Percentiles rank a stretch among this genome's conserved stretches.
Conservation (phyloP, 2,888 invertebrate genomes). For the Clepsis dumicolana region DNA sequence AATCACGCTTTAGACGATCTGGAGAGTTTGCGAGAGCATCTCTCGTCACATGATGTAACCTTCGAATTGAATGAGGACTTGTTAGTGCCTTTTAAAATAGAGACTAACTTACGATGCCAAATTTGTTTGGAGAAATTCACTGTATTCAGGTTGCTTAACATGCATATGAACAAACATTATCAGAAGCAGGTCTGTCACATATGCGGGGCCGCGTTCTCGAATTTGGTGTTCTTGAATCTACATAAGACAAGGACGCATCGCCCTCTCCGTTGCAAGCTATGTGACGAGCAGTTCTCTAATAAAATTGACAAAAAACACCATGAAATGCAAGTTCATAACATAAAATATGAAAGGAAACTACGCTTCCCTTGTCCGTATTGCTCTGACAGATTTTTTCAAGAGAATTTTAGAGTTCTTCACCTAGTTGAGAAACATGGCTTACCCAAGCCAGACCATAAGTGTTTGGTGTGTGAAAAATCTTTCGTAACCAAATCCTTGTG, state of each 20-base stretch:
- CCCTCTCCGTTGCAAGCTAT: slow-evolving; percentile 59
- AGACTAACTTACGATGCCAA: slow-evolving; percentile 64
- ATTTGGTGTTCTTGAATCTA: slow-evolving; percentile 70
- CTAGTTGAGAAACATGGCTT: slow-evolving; percentile 67
- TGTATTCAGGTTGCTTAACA: slow-evolving; percentile 68
- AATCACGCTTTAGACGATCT: slow-evolving; percentile 52
- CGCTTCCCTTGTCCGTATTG: slow-evolving; percentile 70
- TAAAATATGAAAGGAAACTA: slow-evolving; percentile 58
- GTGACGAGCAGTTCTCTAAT: slow-evolving; percentile 58
- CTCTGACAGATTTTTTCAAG: slow-evolving; percentile 65
- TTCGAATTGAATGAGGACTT: slow-evolving; percentile 63
- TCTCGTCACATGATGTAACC: slow-evolving; percentile 57
- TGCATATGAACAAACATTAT: slow-evolving; percentile 77
- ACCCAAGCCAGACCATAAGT: slow-evolving; percentile 65
- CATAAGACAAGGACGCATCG: slow-evolving; percentile 69
- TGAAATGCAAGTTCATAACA: slow-evolving; percentile 53
- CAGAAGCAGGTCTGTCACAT: slow-evolving; percentile 75
- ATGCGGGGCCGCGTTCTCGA: slow-evolving; percentile 74
- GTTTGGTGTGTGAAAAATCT: slow-evolving; percentile 64
- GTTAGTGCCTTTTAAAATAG: slow-evolving; percentile 72
- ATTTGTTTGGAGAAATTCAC: slow-evolving; percentile 65
- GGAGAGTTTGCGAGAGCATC: slow-evolving; percentile 57
- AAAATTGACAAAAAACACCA: slow-evolving; percentile 57
- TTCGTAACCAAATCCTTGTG: slow-evolving; percentile 71
- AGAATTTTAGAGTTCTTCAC: slow-evolving; percentile 62